Conservation (phyloP, 2,888 invertebrate genomes). For the Hypomecis punctinalis region DNA sequence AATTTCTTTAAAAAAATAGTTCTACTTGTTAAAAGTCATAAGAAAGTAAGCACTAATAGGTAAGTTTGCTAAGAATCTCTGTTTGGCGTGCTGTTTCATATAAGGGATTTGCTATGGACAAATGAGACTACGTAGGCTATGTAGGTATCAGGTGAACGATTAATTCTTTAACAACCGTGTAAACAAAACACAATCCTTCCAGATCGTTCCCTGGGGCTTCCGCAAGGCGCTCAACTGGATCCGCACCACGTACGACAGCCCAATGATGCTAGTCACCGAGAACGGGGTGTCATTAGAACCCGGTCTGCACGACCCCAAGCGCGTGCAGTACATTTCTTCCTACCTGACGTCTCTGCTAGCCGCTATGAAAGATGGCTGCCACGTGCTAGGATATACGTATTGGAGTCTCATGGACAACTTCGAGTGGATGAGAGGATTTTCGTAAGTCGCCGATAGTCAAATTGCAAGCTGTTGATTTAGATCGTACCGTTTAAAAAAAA, state of each 20-base stretch:
- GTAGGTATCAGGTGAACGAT: no score
- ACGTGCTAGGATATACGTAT: conserved; percentile 88
- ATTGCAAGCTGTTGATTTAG: no score
- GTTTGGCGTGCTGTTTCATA: no score
- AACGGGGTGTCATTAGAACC: conserved; percentile 84
- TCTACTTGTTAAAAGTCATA: no score
- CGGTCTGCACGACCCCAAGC: conserved; percentile 72
- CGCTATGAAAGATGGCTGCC: conserved; percentile 85
- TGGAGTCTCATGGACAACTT: conserved; percentile 94
- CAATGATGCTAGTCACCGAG: conserved; percentile 85
- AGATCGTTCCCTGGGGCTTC: conserved; percentile 88
- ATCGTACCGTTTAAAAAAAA: no score
- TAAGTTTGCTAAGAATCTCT: no score
- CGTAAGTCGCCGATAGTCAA: no score
- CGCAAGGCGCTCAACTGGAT: conserved; percentile 87
- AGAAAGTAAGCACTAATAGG: no score
- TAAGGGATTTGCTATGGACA: no score
- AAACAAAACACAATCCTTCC: conserved; percentile 12
- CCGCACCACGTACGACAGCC: conserved; percentile 84
- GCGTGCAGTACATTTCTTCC: conserved; percentile 81
- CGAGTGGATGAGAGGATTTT: conserved; percentile 91
- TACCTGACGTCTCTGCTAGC: conserved; percentile 76
- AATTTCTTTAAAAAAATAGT: no score
- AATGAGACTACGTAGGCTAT: no score
- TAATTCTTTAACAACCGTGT: no score